These are phyloP conservation scores for Drosophila seclusa DNA, from an alignment of 2,888 invertebrate genomes.

Conservation along the genomic window DNA sequence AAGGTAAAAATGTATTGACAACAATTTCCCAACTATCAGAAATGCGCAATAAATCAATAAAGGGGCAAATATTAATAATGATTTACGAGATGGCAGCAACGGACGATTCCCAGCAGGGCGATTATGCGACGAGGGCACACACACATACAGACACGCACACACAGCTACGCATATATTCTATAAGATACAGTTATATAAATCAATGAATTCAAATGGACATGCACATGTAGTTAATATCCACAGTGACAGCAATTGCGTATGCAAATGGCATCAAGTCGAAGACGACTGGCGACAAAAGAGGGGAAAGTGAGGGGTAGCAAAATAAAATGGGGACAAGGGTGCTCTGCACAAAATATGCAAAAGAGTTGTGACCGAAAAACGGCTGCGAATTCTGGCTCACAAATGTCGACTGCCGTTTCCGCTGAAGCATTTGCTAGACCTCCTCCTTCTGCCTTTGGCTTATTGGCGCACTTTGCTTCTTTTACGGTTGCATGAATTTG, in stretches of 20 bases:
- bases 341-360: slow-evolving; percentile 27
- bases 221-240: slow-evolving; percentile 23
- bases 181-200: slow-evolving; percentile 1
- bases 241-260: slow-evolving; percentile 39
- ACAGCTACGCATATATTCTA: background rate
- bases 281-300: slow-evolving; percentile 27
- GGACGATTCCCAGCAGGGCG: slow-evolving; percentile 15
- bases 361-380: slow-evolving; percentile 34
- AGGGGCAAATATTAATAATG: slow-evolving; percentile 34
- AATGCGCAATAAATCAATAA: slow-evolving; percentile 61
- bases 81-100: slow-evolving; percentile 53
- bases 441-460: slow-evolving; percentile 27
- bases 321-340: background rate
- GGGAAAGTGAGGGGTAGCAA: background rate
- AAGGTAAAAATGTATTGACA: slow-evolving; percentile 50
- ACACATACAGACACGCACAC: background rate
- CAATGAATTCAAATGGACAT: slow-evolving; percentile 15
- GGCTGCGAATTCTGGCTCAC: slow-evolving; percentile 8
- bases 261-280: slow-evolving; percentile 48
- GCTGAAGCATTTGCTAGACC: slow-evolving; percentile 5
- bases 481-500: slow-evolving; percentile 77
- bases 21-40: slow-evolving; percentile 64
- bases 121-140: slow-evolving; percentile 22
- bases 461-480: slow-evolving; percentile 73
- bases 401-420: slow-evolving; percentile 26